Evolutionary conservation across 2,888 invertebrate genomes (phyloP).

Genomic region (Morpho deidamia): DNA sequence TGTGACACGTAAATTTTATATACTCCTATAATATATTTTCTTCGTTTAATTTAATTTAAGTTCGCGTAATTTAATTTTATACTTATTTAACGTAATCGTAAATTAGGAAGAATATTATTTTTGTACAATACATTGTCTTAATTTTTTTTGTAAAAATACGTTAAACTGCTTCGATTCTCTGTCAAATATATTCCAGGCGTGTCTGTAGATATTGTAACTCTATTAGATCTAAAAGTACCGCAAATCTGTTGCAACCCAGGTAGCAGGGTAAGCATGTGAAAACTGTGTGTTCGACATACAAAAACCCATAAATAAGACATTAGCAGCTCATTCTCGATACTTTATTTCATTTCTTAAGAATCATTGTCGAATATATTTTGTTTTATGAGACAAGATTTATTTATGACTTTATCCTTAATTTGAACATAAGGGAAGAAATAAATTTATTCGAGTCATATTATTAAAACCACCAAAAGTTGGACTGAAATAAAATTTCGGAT

Average conservation of each 20-base stretch:
- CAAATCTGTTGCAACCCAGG: slow-evolving; percentile 45
- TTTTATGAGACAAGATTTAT: slow-evolving; percentile 23
- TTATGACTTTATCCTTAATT: slow-evolving; percentile 10
- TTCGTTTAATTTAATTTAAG: too few species aligned
- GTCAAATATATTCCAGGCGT: slow-evolving; percentile 7
- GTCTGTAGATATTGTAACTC: slow-evolving; percentile 31
- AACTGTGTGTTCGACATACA: slow-evolving; percentile 56
- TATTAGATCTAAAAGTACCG: slow-evolving; percentile 38
- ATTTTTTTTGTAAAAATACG: too few species aligned
- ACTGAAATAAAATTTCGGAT: too few species aligned
- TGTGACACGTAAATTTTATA: too few species aligned
- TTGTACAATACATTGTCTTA: too few species aligned
- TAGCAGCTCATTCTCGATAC: slow-evolving; percentile 62
- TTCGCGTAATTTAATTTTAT: too few species aligned
- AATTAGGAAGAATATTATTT: too few species aligned
- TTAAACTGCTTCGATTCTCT: too few species aligned
- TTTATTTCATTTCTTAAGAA: slow-evolving; percentile 54
- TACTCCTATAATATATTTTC: too few species aligned
- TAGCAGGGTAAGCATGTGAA: slow-evolving; percentile 69
- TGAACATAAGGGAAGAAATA: background rate
- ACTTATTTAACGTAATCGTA: too few species aligned
- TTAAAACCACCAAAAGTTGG: too few species aligned
- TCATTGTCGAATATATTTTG: slow-evolving; percentile 54
- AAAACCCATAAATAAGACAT: slow-evolving; percentile 74
- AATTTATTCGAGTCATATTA: background rate